Conservation (phyloP, 37 sponge, comb jelly and placozoan species). For the Crambe crambe region DNA sequence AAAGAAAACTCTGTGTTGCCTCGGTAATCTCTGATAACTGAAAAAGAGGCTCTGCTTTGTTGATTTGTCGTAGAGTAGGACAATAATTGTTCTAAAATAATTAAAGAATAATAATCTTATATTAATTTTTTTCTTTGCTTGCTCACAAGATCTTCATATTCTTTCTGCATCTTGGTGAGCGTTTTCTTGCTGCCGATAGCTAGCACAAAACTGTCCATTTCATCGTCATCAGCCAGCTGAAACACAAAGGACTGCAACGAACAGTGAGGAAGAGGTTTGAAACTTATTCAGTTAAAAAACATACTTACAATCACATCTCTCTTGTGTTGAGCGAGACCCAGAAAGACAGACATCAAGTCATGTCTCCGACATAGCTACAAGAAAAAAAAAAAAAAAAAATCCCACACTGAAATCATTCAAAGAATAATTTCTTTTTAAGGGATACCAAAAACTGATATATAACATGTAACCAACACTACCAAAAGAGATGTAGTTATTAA, state of each 20-base stretch:
- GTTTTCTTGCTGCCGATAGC: conserved; percentile 54
- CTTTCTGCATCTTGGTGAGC: conserved; percentile 67
- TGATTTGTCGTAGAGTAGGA: conserved; percentile 9
- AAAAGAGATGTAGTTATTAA: too few species aligned
- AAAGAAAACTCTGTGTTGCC: conserved; percentile 38
- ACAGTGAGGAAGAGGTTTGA: not conserved
- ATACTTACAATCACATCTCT: conserved; percentile 55
- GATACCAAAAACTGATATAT: too few species aligned
- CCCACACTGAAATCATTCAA: too few species aligned
- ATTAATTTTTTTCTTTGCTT: too few species aligned
- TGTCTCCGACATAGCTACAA: conserved; percentile 51
- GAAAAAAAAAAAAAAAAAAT: not conserved
- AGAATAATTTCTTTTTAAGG: too few species aligned
- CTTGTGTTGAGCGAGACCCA: conserved; percentile 8
- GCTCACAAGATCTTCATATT: conserved; percentile 68
- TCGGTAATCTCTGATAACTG: conserved; percentile 48
- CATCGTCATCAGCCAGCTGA: conserved; percentile 40
- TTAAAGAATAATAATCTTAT: not conserved
- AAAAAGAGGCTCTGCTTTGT: conserved; percentile 11
- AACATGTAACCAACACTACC: too few species aligned
- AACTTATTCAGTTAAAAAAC: not conserved
- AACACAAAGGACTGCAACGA: conserved; percentile 51
- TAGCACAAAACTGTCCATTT: conserved; percentile 75
- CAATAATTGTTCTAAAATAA: conserved; percentile 53
- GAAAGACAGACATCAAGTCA: conserved; percentile 42